A percentile compares a stretch with the other conserved stretches of the same genome.
phyloP scores from a whole-genome alignment of 2,113 vertebrate genomes.

The Eclectus roratus region DNA sequence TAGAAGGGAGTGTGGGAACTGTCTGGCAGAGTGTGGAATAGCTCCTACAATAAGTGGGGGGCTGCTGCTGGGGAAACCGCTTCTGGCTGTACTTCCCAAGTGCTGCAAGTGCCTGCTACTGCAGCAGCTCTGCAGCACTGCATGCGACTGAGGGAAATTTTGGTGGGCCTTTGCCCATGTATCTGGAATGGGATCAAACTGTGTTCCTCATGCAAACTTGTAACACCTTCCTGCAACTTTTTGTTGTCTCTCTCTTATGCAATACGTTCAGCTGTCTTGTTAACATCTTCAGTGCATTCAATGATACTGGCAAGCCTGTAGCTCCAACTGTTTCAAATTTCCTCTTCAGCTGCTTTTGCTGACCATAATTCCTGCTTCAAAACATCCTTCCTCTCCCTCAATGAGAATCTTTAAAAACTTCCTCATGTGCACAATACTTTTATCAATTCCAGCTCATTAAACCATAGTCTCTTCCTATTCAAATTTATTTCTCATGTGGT shows the following conservation, averaged over 20 bases:
- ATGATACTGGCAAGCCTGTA: accelerated
- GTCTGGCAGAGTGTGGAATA: neutral
- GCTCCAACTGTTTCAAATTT: neutral
- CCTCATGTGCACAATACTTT: neutral
- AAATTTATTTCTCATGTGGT: neutral
- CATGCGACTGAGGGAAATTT: accelerated
- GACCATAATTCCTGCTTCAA: neutral
- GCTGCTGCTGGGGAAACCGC: neutral
- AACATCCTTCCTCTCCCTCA: neutral
- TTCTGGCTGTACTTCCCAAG: neutral
- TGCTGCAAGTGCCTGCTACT: neutral
- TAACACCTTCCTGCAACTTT: neutral
- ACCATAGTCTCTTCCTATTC: neutral
- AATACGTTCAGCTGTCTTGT: too few relatives aligned
- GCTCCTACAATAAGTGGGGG: neutral
- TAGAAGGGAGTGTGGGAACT: neutral
- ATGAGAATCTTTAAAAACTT: neutral
- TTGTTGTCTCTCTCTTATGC: neutral
- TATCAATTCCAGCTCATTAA: neutral
- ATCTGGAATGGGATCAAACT: neutral
- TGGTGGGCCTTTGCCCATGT: accelerated
- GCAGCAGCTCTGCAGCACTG: neutral
- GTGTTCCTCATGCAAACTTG: neutral
- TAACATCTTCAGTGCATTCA: neutral
- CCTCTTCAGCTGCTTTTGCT: neutral